Conservation (phyloP, 2,113 vertebrate species). For the Jaculus jaculus region DNA sequence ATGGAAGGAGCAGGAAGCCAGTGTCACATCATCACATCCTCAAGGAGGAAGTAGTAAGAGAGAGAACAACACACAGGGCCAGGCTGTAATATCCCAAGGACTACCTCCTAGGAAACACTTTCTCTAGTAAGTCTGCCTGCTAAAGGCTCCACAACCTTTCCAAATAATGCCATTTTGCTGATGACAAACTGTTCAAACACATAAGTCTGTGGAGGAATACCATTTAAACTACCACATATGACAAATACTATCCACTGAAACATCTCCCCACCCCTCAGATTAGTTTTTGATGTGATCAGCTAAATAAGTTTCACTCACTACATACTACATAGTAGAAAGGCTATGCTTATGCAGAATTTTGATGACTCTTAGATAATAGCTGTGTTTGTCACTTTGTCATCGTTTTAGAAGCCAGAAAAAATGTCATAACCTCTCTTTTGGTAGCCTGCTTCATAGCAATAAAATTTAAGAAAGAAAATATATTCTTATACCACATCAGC, state of each 20-base stretch:
- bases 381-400: neutral
- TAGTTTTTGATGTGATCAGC: conserved; percentile 31
- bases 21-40: no score
- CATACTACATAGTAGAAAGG: neutral
- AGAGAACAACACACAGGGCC: no score
- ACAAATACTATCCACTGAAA: neutral
- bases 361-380: neutral
- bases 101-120: no score
- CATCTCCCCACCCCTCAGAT: neutral
- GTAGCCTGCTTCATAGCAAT: neutral
- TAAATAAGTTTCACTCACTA: conserved; percentile 34
- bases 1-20: no score
- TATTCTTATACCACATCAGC: neutral
- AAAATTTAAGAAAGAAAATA: neutral
- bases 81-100: no score
- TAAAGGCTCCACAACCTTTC: no score
- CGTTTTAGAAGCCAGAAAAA: conserved; percentile 6
- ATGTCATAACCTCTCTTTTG: neutral
- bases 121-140: no score
- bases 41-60: no score
- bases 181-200: no score
- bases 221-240: no score
- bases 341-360: neutral
- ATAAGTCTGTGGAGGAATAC: no score
- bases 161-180: no score